Percentiles rank a stretch among this genome's conserved stretches.
phyloP scores from a whole-genome alignment of 2,888 invertebrate species.

The Amiota mariae region DNA sequence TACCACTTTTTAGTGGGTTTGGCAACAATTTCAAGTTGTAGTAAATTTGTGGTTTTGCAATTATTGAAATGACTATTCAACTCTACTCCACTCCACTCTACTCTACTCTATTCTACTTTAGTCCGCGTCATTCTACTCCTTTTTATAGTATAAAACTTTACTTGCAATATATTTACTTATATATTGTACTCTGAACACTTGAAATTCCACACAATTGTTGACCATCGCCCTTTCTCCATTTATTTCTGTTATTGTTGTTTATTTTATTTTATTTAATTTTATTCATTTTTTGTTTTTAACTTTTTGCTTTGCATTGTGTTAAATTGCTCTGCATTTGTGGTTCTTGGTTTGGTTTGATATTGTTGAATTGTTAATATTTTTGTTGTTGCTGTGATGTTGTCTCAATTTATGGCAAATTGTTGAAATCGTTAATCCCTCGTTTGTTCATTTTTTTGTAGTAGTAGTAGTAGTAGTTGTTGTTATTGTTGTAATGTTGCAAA shows the following conservation, averaged over 20 bases:
- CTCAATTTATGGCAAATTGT: conserved; percentile 68
- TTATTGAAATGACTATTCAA: conserved; percentile 70
- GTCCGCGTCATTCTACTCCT: too few relatives aligned
- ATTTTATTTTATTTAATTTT: conserved; percentile 13
- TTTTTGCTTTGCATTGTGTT: conserved; percentile 17
- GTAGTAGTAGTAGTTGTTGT: conserved; percentile 50
- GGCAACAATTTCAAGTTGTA: conserved; percentile 62
- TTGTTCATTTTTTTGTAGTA: conserved; percentile 36
- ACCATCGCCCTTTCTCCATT: not conserved
- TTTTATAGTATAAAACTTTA: too few relatives aligned
- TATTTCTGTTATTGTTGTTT: not conserved
- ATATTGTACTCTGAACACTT: conserved; percentile 38
- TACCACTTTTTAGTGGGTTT: conserved; percentile 31
- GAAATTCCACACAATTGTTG: conserved; percentile 56
- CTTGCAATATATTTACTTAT: too few relatives aligned
- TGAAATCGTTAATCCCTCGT: conserved; percentile 58
- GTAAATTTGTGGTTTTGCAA: conserved; percentile 72
- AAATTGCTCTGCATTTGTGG: conserved; percentile 18
- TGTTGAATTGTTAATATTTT: not conserved
- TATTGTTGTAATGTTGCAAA: conserved; percentile 47
- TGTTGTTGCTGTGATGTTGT: conserved; percentile 59
- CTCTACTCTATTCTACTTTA: too few relatives aligned
- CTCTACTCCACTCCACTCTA: conserved; percentile 31
- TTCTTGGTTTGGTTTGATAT: conserved; percentile 18
- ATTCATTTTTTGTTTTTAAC: conserved; percentile 27